Conservation (phyloP, 1,140 invertebrate genomes). For the Adelges cooleyi region DNA sequence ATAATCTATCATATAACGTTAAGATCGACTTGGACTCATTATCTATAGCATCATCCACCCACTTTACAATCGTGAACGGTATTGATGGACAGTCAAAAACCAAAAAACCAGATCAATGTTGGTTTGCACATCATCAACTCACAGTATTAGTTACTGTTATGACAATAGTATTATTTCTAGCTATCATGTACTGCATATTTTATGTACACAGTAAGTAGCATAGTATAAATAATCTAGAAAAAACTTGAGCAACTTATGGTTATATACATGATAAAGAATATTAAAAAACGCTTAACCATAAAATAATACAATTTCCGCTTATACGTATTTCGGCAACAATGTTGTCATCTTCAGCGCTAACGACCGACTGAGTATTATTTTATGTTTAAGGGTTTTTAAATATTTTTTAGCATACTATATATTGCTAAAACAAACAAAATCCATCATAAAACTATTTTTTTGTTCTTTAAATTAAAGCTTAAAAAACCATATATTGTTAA, state of each 20-base stretch:
- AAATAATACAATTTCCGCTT: not conserved
- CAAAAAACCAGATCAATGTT: slow-evolving; percentile 42
- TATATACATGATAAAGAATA: no score
- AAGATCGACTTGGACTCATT: slow-evolving; percentile 42
- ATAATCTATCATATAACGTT: not conserved
- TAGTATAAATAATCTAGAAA: not conserved
- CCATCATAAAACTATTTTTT: not conserved
- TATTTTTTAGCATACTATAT: no score
- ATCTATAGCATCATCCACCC: slow-evolving; percentile 69
- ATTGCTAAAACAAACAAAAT: not conserved
- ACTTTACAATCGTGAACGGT: slow-evolving; percentile 72
- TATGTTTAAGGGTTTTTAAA: not conserved
- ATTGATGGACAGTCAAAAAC: slow-evolving; percentile 45
- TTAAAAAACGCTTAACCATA: not conserved
- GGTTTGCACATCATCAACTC: slow-evolving; percentile 51
- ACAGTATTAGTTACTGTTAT: slow-evolving; percentile 66
- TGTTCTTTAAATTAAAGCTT: no score
- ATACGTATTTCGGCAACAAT: no score
- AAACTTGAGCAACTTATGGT: no score
- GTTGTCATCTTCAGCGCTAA: no score
- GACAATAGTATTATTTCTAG: slow-evolving; percentile 50
- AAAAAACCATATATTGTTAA: no score
- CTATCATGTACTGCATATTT: slow-evolving; percentile 57
- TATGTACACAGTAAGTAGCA: slow-evolving; percentile 44
- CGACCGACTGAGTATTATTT: not conserved